Base-by-base conservation (phyloP, 1,140 invertebrate species). In the Dryas iulia region DNA sequence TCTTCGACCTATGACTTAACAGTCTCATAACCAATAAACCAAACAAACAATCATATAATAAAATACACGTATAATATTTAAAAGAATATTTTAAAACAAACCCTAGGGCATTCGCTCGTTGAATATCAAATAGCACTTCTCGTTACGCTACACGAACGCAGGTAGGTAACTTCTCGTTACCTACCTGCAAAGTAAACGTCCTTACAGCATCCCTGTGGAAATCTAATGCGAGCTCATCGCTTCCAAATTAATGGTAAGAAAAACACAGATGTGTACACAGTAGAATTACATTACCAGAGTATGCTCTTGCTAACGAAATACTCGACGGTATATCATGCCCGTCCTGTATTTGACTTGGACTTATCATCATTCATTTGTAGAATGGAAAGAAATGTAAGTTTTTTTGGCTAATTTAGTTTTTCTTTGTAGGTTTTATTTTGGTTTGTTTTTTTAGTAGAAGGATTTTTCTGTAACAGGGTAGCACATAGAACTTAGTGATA, bases 161-260 rank as follows among this genome's bases (percentile, higher is more conserved):
- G 0, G 12, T 3, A 33, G n/a, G 10, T 31, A 31, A 2, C 30
- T 39, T 14, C 33, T 6, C n/a, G 33, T 39, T 28, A 2, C 3
- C 26, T 28, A 47, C 39, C 39, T 47, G 39, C 39, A 47, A 47
- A 47, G 39, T 47, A 47, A 47, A 47, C 39, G 7, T 47, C 7
- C 39, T 47, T 21, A 12, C 53, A 65, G 21, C 25, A n/a, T 56
- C 62, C 62, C 62, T 12, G 54, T 26, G 62, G 62, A 58, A 65
- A 65, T 65, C 62, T 39, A 35, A 39, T 11, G 53, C 30, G 30
- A 31, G 23, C 59, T 61, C 62, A 35, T 65, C 31, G 25, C 53
- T 58, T 65, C 30, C 25, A 39, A 63, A 63, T 63, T 63, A 63
- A 63, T 31, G 47, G 47, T 31, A 65, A 65, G 62, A 65, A 58